Evolutionary conservation across 92 coral and sea anemone genomes (phyloP), one percentile per base, ranked within the genome.

Genomic region (Hydrozoanthus gracilis): DNA sequence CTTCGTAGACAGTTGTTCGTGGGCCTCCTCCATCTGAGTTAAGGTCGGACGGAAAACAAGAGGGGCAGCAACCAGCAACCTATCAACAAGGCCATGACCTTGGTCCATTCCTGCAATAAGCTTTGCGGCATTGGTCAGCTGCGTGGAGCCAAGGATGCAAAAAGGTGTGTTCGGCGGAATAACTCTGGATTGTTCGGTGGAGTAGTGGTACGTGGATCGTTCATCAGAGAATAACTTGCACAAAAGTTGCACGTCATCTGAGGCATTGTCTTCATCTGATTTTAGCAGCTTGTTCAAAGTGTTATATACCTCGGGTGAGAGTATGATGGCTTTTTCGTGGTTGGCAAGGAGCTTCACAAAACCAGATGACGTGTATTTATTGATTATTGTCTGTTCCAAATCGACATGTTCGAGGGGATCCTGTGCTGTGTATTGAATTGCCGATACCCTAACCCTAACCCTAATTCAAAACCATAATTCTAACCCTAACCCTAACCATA

Each of bases 171-270:
- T 85, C 8, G 82, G 35, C 6, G 64, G 83, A 11, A 88, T 91
- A 2, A 64, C 75, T 58, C 89, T 58, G 1, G 11, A 45, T 27
- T 88, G 76, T 73, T 88, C 91, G 6, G 94, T 91, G 20, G 91
- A 83, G 88, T 60, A 91, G 64, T 77, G 84, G 44, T 88, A 91
- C 0, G 91, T 73, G 9, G 79, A 83, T 72, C 55, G 15, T 65
- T 91, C 93, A 44, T 87, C 93, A 39, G 93, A 82, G 67, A 87
- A 91, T 12, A 91, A 58, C 71, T 91, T 88, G 89, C 91, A 91
- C 51, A 91, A 69, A 15, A 91, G 83, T 72, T 88, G 91, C 7
- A 88, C 69, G 87, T 91, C 93, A 6, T 91, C 93, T 6, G 91
- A 82, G 9, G 90, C 88, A 35, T 82, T 90, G 15, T 78, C 90